These are phyloP conservation scores for Lipophrys pholis DNA, from an alignment of 2,113 vertebrate species.

Conservation along the genomic window DNA sequence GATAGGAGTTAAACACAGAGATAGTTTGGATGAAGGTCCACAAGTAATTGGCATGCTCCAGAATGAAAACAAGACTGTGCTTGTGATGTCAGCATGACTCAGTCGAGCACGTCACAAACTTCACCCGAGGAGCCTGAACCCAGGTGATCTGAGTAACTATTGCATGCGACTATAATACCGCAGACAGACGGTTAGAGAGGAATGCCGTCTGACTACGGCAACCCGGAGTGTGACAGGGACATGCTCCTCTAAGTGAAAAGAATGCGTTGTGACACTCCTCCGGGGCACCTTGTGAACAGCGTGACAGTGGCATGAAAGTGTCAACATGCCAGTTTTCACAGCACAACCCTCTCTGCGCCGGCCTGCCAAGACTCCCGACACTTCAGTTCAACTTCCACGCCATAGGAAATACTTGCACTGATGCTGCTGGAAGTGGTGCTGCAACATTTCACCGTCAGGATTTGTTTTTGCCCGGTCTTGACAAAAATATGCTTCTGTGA, in stretches of 20 bases:
- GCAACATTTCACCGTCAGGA: constrained; percentile 39
- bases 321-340: constrained; percentile 77
- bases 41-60: constrained; percentile 17
- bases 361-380: constrained; percentile 56
- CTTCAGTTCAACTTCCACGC: constrained; percentile 63
- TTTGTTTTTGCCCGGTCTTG: constrained; percentile 22
- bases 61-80: constrained; percentile 4
- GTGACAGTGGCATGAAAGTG: constrained; percentile 74
- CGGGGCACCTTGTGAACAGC: constrained; percentile 73
- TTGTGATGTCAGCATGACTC: constrained; percentile 11
- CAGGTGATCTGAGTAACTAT: constrained; percentile 50
- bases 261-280: constrained; percentile 73
- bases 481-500: constrained; percentile 20
- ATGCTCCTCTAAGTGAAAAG: constrained; percentile 69
- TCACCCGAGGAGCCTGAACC: constrained; percentile 24
- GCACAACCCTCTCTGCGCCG: constrained; percentile 46
- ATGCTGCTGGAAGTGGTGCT: constrained; percentile 38
- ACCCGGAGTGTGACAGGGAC: constrained; percentile 73
- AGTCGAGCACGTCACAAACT: not conserved
- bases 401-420: constrained; percentile 37
- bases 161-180: constrained; percentile 35
- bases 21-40: constrained; percentile 1
- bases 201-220: constrained; percentile 70
- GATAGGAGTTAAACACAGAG: constrained; percentile 18
- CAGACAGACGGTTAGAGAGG: constrained; percentile 64